Percentiles rank a stretch among this genome's conserved stretches.
Evolutionary conservation across 1,140 invertebrate genomes (phyloP).

Genomic region (Aphelinus certus): DNA sequence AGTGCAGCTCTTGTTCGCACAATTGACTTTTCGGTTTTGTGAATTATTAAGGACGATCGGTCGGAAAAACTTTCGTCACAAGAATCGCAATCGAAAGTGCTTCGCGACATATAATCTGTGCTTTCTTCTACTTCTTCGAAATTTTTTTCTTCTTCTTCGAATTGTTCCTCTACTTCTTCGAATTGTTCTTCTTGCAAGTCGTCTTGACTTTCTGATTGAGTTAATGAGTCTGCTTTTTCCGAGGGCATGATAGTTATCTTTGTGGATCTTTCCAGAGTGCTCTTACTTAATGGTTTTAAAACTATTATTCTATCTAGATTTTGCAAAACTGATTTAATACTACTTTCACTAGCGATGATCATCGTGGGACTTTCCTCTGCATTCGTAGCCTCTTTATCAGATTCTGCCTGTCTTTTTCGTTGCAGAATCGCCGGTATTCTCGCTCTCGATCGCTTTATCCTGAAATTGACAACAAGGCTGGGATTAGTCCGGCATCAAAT

Average conservation of each 20-base stretch:
- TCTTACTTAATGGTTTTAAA: background rate
- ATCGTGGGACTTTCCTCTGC: background rate
- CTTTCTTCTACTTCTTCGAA: no score
- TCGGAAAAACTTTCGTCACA: conserved; percentile 47
- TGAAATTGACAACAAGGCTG: conserved; percentile 31
- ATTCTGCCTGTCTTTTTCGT: background rate
- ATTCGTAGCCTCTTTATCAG: background rate
- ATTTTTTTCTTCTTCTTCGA: no score
- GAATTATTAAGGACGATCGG: conserved; percentile 39
- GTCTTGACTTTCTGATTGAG: no score
- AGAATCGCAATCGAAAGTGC: conserved; percentile 44
- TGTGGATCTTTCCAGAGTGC: no score
- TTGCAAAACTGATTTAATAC: conserved; percentile 2
- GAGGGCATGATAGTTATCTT: background rate
- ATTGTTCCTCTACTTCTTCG: no score
- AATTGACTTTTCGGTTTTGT: conserved; percentile 49
- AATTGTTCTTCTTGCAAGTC: no score
- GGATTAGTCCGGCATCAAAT: background rate
- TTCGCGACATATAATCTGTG: conserved; percentile 40
- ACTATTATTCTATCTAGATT: background rate
- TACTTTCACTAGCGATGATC: background rate
- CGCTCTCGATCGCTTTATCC: conserved; percentile 11
- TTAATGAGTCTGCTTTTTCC: background rate
- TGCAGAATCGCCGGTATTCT: conserved; percentile 33
- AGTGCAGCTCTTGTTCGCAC: conserved; percentile 42